A percentile compares a stretch with the other conserved stretches of the same genome.
Evolutionary conservation across 2,113 vertebrate genomes (phyloP).

Genomic region (Numenius arquata): DNA sequence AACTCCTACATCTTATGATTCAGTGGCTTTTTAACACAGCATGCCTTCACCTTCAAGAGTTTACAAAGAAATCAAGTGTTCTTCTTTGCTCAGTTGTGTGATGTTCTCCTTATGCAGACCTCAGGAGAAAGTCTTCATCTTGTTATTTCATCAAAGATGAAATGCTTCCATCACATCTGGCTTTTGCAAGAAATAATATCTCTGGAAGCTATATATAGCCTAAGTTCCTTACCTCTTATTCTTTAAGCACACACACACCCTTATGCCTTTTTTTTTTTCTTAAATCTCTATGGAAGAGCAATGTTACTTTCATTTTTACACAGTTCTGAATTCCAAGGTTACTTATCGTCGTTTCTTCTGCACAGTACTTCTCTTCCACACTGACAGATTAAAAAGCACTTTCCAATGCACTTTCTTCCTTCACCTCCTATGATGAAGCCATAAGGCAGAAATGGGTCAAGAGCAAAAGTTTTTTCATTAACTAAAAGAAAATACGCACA

Average conservation of each 20-base stretch:
- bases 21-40: not conserved
- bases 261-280: not conserved
- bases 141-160: not conserved
- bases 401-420: not conserved
- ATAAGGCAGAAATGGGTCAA: not conserved
- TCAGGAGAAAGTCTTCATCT: not conserved
- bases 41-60: not conserved
- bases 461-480: not conserved
- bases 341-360: not conserved
- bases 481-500: not conserved
- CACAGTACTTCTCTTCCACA: not conserved
- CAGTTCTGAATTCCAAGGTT: not conserved
- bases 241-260: fast-evolving
- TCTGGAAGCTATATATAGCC: not conserved
- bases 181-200: not conserved
- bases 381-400: not conserved
- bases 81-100: fast-evolving
- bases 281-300: not conserved
- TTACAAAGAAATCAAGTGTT: not conserved
- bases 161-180: not conserved
- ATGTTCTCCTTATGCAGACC: not conserved
- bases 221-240: not conserved
- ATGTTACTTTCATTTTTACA: not conserved
- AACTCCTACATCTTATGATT: not conserved
- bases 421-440: not conserved